These are phyloP conservation scores for Dinomys branickii DNA, from an alignment of 2,113 vertebrate genomes.

Conservation along the genomic window DNA sequence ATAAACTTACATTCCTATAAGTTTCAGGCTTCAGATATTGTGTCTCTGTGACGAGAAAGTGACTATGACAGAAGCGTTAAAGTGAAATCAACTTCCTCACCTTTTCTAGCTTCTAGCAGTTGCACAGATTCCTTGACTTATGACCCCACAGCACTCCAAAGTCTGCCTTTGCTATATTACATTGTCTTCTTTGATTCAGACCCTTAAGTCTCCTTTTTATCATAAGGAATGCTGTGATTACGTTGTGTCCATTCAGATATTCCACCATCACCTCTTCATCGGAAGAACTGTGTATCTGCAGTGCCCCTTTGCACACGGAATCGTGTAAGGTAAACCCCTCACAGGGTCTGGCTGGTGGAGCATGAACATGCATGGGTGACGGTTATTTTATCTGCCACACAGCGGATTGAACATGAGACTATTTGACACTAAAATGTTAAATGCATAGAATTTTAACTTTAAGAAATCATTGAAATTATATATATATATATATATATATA, in stretches of 20 bases:
- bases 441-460: background rate
- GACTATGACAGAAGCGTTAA: background rate
- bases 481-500: background rate
- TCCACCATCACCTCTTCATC: background rate
- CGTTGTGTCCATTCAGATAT: rapidly evolving
- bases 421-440: background rate
- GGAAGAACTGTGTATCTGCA: background rate
- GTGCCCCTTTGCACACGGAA: background rate
- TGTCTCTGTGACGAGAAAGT: background rate
- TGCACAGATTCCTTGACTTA: background rate
- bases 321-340: background rate
- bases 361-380: background rate
- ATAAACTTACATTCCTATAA: background rate
- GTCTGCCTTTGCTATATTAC: background rate
- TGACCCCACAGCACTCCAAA: rapidly evolving
- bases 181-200: background rate
- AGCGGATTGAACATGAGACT: background rate
- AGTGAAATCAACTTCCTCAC: background rate
- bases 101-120: background rate
- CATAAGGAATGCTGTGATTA: background rate
- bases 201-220: background rate
- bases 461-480: background rate
- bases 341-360: background rate
- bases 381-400: background rate
- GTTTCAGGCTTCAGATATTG: background rate